Percentiles rank a stretch among this genome's conserved stretches.
These are phyloP conservation scores for Alviniconcha marisindica DNA, from an alignment of 1,140 invertebrate species.

Conservation along the genomic window DNA sequence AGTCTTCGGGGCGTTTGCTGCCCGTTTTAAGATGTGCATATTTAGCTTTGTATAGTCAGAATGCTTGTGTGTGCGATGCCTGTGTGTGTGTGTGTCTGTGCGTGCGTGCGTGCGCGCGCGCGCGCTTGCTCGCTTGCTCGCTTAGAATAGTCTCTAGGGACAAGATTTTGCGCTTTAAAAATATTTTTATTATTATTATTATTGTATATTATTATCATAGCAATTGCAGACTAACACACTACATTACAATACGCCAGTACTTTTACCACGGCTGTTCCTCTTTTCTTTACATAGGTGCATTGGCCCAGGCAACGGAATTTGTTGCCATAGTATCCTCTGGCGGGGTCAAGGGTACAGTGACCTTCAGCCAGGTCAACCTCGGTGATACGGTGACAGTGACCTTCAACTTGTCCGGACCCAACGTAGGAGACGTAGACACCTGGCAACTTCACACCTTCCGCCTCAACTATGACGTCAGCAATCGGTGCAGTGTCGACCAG, in stretches of 20 bases:
- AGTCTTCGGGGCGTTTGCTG: too few species aligned
- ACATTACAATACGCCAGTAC: neutral
- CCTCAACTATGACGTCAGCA: slow-evolving; percentile 44
- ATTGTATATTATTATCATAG: neutral
- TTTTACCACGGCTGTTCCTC: too few species aligned
- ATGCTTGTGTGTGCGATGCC: too few species aligned
- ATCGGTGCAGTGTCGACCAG: slow-evolving; percentile 37
- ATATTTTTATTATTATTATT: neutral
- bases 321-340: slow-evolving; percentile 41
- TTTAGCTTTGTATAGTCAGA: too few species aligned
- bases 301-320: slow-evolving; percentile 31
- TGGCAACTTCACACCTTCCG: slow-evolving; percentile 44
- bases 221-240: neutral
- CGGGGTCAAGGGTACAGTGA: slow-evolving; percentile 50
- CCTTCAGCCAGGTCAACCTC: slow-evolving; percentile 40
- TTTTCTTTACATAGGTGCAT: neutral
- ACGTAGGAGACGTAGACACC: neutral
- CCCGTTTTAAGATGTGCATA: too few species aligned
- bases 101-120: too few species aligned
- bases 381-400: slow-evolving; percentile 36
- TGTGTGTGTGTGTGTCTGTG: too few species aligned
- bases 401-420: slow-evolving; percentile 8
- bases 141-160: too few species aligned
- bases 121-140: too few species aligned
- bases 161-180: neutral